phyloP scores from a whole-genome alignment of 1,140 invertebrate genomes.

The Popillia japonica region DNA sequence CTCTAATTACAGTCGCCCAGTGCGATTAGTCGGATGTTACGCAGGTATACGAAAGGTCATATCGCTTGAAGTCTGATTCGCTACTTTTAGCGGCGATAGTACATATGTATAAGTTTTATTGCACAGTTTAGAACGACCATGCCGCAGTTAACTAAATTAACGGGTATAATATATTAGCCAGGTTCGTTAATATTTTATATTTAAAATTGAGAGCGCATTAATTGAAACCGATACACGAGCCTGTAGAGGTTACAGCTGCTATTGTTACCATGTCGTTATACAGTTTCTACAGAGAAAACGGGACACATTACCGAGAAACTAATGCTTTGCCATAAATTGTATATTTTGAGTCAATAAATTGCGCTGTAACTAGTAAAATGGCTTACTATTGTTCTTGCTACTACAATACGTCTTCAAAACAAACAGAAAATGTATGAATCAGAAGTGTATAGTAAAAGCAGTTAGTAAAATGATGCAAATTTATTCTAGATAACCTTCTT shows the following conservation, averaged over 20 bases:
- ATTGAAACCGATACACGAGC: background rate
- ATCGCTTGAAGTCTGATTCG: no score
- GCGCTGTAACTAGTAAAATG: background rate
- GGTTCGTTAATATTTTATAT: constrained; percentile 10
- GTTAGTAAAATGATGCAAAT: no score
- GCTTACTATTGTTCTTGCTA: background rate
- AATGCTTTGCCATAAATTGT: background rate
- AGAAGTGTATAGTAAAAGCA: no score
- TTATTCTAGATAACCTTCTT: no score
- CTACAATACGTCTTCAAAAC: background rate
- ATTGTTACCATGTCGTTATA: background rate
- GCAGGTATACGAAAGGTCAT: no score
- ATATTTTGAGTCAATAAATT: background rate
- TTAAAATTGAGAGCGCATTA: background rate
- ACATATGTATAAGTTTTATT: constrained; percentile 14
- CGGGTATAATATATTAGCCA: background rate
- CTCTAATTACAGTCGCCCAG: no score
- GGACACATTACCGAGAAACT: background rate
- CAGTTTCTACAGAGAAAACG: background rate
- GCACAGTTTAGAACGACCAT: background rate
- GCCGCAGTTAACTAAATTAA: background rate
- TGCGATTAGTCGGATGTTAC: no score
- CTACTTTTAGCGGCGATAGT: no score
- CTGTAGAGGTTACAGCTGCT: background rate
- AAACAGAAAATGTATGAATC: no score